Evolutionary conservation across 2,113 vertebrate species (phyloP), one percentile per base, ranked within the genome.

Genomic region (Limnothrissa miodon): DNA sequence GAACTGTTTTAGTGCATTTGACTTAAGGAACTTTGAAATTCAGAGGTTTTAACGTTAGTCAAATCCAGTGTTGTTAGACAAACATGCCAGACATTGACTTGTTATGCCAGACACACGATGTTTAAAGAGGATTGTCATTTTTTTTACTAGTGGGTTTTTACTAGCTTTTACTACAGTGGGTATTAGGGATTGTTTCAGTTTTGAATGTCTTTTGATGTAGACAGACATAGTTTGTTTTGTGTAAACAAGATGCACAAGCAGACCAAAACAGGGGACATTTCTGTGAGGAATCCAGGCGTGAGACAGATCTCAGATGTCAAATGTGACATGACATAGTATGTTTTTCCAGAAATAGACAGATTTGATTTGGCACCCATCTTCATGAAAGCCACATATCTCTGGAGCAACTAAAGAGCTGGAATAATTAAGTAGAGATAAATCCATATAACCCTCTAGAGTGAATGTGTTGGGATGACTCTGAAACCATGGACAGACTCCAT

Each of bases 101-200:
- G 29, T 74, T 36, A 74, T 74, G 33, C 36, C 29, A 39, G 29
- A 29, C 59, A 29, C 3, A n/a, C 10, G 1, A 25, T 66, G 59
- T 66, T 70, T 23, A 7, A 80, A 39, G n/a, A 56, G 15, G 29
- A 46, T 46, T 81, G 66, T 44, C 9, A 62, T 81, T 48, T 39
- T n/a, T n/a, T n/a, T n/a, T n/a, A n/a, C n/a, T n/a, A n/a, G n/a
- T n/a, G n/a, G n/a, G n/a, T n/a, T n/a, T n/a, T n/a, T n/a, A n/a
- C n/a, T n/a, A n/a, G n/a, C n/a, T n/a, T n/a, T 78, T 17, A 44
- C 42, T 80, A 13, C 45, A 10, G 39, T 23, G 4, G 42, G 82
- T 78, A 79, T 87, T 84, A 82, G 70, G 29, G 11, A 39, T 45
- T 78, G 78, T 80, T 82, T 59, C 23, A 48, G 29, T 84, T 80